Conservation (phyloP, 2,797 vertebrate genomes). For the Lophius americanus region DNA sequence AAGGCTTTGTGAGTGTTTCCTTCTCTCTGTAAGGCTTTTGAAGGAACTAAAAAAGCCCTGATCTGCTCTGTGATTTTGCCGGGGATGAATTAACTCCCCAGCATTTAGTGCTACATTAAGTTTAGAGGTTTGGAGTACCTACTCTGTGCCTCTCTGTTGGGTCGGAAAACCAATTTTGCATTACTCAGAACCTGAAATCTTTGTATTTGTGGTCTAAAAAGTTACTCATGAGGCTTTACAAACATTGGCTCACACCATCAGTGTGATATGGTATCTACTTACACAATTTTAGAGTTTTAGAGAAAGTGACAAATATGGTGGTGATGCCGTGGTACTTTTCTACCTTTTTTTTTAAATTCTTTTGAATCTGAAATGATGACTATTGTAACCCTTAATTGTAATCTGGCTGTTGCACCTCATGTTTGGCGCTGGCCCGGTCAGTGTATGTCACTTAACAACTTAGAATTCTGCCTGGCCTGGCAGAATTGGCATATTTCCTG, state of each 20-base stretch:
- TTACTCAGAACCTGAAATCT: background rate
- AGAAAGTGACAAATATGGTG: background rate
- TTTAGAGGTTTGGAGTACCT: conserved; percentile 33
- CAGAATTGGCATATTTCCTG: background rate
- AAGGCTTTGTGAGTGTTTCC: conserved; percentile 46
- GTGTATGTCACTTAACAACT: conserved; percentile 18
- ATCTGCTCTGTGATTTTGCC: conserved; percentile 22
- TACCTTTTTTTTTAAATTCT: conserved; percentile 1
- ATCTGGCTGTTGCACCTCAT: background rate
- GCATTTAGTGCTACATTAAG: conserved; percentile 45
- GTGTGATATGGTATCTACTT: background rate
- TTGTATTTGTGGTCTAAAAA: background rate
- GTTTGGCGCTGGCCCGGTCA: background rate
- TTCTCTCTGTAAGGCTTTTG: conserved; percentile 62
- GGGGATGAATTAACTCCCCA: conserved; percentile 2
- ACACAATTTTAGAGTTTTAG: background rate
- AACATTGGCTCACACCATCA: background rate
- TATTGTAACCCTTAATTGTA: background rate
- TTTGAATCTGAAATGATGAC: background rate
- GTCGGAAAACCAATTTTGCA: conserved; percentile 12
- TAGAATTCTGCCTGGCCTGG: background rate
- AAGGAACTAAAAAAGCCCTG: conserved; percentile 34
- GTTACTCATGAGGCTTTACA: conserved; percentile 8
- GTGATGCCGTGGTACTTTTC: background rate
- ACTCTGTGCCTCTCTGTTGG: conserved; percentile 22